Evolutionary conservation across 2,888 invertebrate genomes (phyloP).

Genomic region (Polylopha cassiicola): DNA sequence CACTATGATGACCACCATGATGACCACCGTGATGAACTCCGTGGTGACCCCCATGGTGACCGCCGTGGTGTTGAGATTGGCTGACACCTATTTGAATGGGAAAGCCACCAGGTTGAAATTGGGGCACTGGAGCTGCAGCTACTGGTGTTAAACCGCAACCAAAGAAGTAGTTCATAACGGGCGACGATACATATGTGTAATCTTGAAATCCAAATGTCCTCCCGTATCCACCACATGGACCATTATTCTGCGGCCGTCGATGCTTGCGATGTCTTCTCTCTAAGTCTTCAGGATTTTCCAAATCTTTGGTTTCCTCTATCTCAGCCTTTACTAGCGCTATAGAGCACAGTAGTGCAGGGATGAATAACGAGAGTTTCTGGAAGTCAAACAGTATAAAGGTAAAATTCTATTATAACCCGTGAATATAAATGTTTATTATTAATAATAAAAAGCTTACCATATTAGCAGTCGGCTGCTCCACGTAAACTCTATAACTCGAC

Average conservation of each 20-base stretch:
- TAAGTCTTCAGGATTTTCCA: conserved; percentile 20
- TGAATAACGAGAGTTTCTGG: too few species aligned
- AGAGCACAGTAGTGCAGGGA: conserved; percentile 10
- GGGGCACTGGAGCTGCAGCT: conserved; percentile 25
- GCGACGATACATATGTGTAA: conserved; percentile 61
- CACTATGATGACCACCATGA: conserved; percentile 21
- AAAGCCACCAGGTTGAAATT: conserved; percentile 29
- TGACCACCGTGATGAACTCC: conserved; percentile 28
- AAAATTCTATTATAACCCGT: too few species aligned
- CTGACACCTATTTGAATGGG: conserved; percentile 31
- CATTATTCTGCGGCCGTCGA: conserved; percentile 32
- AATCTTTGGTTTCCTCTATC: conserved; percentile 23
- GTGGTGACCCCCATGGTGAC: conserved; percentile 31
- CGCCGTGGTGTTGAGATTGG: conserved; percentile 32
- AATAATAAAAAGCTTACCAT: conserved; percentile 15
- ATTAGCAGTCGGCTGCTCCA: conserved; percentile 26
- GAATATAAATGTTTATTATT: too few species aligned
- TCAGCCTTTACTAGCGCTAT: conserved; percentile 18
- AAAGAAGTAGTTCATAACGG: conserved; percentile 63
- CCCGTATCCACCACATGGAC: conserved; percentile 39
- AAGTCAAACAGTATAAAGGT: too few species aligned
- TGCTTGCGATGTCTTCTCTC: conserved; percentile 27
- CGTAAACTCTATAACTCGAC: conserved; percentile 30
- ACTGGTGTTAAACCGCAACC: conserved; percentile 47
- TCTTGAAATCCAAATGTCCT: conserved; percentile 48